Evolutionary conservation across 2,113 vertebrate species (phyloP), one percentile per base, ranked within the genome.

Genomic region (Scomber japonicus): DNA sequence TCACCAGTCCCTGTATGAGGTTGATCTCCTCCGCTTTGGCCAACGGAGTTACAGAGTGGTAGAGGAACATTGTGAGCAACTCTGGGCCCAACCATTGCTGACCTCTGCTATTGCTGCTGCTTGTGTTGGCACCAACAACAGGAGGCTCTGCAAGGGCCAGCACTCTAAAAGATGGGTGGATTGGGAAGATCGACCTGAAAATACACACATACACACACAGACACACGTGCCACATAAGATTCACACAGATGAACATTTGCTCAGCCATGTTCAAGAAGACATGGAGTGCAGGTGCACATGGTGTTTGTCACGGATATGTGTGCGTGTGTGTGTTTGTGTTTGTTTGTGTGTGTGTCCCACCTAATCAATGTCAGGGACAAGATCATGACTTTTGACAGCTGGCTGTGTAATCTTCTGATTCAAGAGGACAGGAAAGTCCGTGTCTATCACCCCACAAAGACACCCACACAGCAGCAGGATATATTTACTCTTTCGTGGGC

Each of bases 41-140:
- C 85, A 98, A 94, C 0, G 96, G 94, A 19, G 55, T 93, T 84
- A 99, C 90, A 0, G 91, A 91, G 92, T 99, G 98, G 90, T 96
- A 99, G 70, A 99, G 93, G 94, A 98, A 99, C 92, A 99, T 96
- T 0, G 97, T 98, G 87, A 99, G 96, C 73, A 99, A 95, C 92
- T 99, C 98, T 0, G 98, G 96, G 12, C 95, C 95, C 84, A 99
- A 83, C 98, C 98, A 99, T 68, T 99, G 98, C 71, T 98, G 96
- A 35, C 95, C 92, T 71, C 90, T 91, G 76, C 95, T 96, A 75
- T 3, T 79, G 55, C 71, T 15, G 21, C 72, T 31, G 44, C 66
- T 45, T 0, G 75, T 2, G 35, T 56, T 3, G 19, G 72, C 48
- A 1, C 97, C 96, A 64, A 94, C 77, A 3, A 96, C 88, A 0